Base-by-base conservation (phyloP, 2,797 vertebrate species). In the Galaxias olidus region DNA sequence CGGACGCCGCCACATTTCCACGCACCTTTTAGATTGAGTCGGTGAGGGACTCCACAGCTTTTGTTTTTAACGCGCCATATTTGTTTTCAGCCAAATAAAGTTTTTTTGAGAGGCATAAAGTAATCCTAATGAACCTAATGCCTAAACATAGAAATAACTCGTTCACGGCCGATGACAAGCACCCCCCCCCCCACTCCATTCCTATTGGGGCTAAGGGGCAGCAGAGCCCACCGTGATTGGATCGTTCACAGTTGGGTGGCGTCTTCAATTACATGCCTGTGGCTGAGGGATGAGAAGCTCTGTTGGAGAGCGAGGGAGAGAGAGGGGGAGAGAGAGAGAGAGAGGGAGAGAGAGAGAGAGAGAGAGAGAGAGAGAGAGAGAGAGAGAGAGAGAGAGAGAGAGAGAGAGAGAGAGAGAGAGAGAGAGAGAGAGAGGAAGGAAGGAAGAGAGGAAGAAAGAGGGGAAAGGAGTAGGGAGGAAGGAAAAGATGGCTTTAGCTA, bases 401-500 rank as follows among this genome's bases (percentile, higher is more conserved):
- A 63, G 19, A 47, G 69, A 17, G 53, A 72, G 60, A 65, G 18
- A n/a, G 59, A 59, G 60, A 48, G 72, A 75, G 67, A 41, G n/a
- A n/a, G n/a, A 59, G 71, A 63, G 68, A 69, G 63, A 63, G 19
- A 47, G 69, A 17, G 81, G 71, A 78, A 11, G 67, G 69, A 76
- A 73, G 61, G 68, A 60, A 66, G 20, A n/a, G 69, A 12, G 4
- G 4, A 4, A 45, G 56, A 30, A n/a, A n/a, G n/a, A 20, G 30
- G 51, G 48, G 14, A 18, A 1, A n/a, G 19, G 43, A 40, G 65
- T 65, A 71, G 73, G 63, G 59, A 61, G 79, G 73, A 74, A 75
- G 81, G 69, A 80, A 88, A 81, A 87, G 78, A 89, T 86, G 84
- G 86, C 84, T 84, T 79, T 72, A 71, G 81, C 80, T 90, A 89